A percentile compares a stretch with the other conserved stretches of the same genome.
phyloP scores from a whole-genome alignment of 2,888 invertebrate species.

The Deroplatys truncata region DNA sequence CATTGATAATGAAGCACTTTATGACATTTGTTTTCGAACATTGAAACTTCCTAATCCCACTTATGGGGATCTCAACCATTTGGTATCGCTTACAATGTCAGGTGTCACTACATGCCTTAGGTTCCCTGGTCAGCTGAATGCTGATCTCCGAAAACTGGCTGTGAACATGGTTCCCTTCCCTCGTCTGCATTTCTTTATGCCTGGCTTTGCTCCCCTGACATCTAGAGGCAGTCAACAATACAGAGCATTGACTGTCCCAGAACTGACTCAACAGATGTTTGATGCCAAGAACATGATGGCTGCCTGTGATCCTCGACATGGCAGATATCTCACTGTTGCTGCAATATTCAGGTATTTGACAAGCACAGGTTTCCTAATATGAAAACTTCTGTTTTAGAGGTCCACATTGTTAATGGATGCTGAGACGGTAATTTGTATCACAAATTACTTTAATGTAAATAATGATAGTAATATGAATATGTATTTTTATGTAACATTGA shows the following conservation, averaged over 20 bases:
- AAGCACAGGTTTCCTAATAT: too few species aligned
- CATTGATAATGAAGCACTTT: constrained; percentile 61
- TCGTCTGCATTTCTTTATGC: constrained; percentile 50
- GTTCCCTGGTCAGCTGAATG: too few species aligned
- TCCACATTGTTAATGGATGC: too few species aligned
- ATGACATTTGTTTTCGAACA: constrained; percentile 62
- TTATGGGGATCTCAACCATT: constrained; percentile 64
- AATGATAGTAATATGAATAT: too few species aligned
- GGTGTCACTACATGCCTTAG: too few species aligned
- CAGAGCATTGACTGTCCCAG: constrained; percentile 55
- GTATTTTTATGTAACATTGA: too few species aligned
- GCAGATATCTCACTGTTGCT: constrained; percentile 51
- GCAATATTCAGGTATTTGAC: constrained; percentile 43
- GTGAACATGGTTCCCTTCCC: constrained; percentile 71
- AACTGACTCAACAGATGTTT: too few species aligned
- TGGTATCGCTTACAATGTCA: constrained; percentile 49
- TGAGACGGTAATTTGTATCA: too few species aligned
- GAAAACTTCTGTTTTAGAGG: too few species aligned
- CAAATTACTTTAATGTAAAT: too few species aligned
- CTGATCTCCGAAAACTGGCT: constrained; percentile 32
- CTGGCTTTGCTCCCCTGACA: constrained; percentile 48
- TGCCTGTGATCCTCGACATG: constrained; percentile 68
- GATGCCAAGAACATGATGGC: constrained; percentile 68
- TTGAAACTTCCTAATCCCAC: constrained; percentile 60
- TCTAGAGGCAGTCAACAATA: constrained; percentile 61